These are phyloP conservation scores for Elgaria multicarinata DNA, from an alignment of 2,113 vertebrate genomes.

Conservation along the genomic window DNA sequence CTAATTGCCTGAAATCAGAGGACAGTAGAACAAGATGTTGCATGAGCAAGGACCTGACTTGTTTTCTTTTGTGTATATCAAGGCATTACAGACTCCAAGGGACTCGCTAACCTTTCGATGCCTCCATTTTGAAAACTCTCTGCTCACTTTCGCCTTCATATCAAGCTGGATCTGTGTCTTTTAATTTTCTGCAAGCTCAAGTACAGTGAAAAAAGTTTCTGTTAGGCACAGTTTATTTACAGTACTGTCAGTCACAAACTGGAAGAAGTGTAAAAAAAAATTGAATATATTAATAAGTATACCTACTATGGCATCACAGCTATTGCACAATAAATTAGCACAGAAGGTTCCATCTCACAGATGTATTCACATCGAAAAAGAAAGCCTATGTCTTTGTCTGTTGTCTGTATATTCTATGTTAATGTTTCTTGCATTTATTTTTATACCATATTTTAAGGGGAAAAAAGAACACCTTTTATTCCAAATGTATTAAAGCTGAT, in stretches of 20 bases:
- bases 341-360: conserved; percentile 86
- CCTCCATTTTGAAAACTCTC: conserved; percentile 79
- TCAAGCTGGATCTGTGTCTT: conserved; percentile 79
- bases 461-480: conserved; percentile 89
- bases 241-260: conserved; percentile 82
- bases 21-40: conserved; percentile 88
- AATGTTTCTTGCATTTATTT: conserved; percentile 96
- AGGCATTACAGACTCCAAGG: conserved; percentile 81
- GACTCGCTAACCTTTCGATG: conserved; percentile 78
- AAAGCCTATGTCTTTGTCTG: conserved; percentile 80
- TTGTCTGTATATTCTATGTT: conserved; percentile 88
- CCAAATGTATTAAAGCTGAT: conserved; percentile 92
- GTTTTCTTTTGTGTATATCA: conserved; percentile 80
- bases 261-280: conserved; percentile 82
- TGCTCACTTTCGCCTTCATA: conserved; percentile 81
- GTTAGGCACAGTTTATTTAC: conserved; percentile 78
- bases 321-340: conserved; percentile 89
- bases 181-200: conserved; percentile 82
- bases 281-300: conserved; percentile 80
- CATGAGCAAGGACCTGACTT: conserved; percentile 90
- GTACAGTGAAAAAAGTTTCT: conserved; percentile 82
- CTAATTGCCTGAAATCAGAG: conserved; percentile 81
- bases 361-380: conserved; percentile 83
- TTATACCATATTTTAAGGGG: conserved; percentile 97
- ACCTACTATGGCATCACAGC: conserved; percentile 84